phyloP scores from a whole-genome alignment of 2,113 vertebrate genomes.

The Vicugna pacos region DNA sequence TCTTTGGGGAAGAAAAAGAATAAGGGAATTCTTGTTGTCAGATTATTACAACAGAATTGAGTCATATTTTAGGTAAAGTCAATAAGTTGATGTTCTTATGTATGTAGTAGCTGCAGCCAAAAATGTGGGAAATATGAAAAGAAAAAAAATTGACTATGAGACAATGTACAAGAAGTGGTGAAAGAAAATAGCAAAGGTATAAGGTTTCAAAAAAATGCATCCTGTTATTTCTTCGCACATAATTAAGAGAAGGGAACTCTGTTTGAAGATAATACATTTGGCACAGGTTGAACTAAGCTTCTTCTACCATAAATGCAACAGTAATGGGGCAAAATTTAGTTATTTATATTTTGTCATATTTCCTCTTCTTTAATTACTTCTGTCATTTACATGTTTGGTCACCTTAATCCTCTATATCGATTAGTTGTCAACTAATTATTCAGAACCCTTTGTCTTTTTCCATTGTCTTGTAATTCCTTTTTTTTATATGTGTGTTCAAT shows the following conservation, averaged over 20 bases:
- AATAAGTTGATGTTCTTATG: neutral
- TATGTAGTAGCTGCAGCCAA: neutral
- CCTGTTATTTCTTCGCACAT: neutral
- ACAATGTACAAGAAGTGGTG: neutral
- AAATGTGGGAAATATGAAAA: neutral
- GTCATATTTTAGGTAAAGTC: neutral
- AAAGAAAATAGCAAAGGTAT: neutral
- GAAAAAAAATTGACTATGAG: neutral
- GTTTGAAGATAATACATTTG: neutral
- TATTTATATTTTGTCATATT: neutral
- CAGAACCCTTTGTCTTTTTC: neutral
- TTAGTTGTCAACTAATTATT: neutral
- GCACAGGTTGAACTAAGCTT: neutral
- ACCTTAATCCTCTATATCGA: neutral
- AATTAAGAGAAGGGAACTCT: neutral
- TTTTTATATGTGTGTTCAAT: neutral
- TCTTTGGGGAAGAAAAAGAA: neutral
- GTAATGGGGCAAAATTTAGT: neutral
- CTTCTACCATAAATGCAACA: neutral
- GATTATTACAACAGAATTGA: constrained; percentile 1
- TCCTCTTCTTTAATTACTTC: neutral
- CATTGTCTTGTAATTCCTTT: neutral
- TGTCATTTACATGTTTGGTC: neutral
- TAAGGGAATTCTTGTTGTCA: neutral
- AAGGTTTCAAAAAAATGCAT: neutral